phyloP scores from a whole-genome alignment of 2,888 invertebrate species.

The Leucophora obtusa region DNA sequence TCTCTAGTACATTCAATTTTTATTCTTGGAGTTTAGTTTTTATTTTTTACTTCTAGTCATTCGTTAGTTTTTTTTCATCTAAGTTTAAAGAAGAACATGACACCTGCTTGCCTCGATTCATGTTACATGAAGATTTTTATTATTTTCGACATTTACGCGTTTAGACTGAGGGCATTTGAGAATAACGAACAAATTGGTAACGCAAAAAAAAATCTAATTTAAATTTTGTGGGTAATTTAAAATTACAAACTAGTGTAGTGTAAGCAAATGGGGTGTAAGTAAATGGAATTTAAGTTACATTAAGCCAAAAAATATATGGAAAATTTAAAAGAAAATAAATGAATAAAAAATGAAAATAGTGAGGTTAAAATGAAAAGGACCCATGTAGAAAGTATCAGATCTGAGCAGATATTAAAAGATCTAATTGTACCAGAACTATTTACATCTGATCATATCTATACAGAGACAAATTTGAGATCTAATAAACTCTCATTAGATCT shows the following conservation, averaged over 20 bases:
- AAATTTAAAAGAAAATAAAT: neutral
- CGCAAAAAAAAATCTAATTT: slow-evolving; percentile 49
- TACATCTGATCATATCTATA: too few species aligned
- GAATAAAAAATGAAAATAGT: neutral
- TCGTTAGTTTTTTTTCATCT: neutral
- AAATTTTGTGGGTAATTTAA: slow-evolving; percentile 53
- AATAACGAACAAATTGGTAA: slow-evolving; percentile 5
- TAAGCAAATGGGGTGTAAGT: neutral
- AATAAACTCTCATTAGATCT: too few species aligned
- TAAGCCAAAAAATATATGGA: neutral
- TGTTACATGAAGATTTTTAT: slow-evolving; percentile 51
- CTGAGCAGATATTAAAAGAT: too few species aligned
- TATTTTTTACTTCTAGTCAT: neutral
- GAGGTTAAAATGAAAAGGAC: too few species aligned
- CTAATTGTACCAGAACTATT: too few species aligned
- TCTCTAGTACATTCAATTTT: slow-evolving; percentile 43
- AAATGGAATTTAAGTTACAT: neutral
- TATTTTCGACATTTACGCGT: slow-evolving; percentile 61
- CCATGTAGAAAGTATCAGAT: too few species aligned
- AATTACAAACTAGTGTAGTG: slow-evolving; percentile 24
- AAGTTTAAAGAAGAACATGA: slow-evolving; percentile 58
- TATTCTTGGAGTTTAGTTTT: slow-evolving; percentile 20
- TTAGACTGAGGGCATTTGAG: slow-evolving; percentile 48
- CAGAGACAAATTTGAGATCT: too few species aligned
- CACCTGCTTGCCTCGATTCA: slow-evolving; percentile 62